These are phyloP conservation scores for Emesis furor DNA, from an alignment of 2,888 invertebrate genomes.

Conservation along the genomic window DNA sequence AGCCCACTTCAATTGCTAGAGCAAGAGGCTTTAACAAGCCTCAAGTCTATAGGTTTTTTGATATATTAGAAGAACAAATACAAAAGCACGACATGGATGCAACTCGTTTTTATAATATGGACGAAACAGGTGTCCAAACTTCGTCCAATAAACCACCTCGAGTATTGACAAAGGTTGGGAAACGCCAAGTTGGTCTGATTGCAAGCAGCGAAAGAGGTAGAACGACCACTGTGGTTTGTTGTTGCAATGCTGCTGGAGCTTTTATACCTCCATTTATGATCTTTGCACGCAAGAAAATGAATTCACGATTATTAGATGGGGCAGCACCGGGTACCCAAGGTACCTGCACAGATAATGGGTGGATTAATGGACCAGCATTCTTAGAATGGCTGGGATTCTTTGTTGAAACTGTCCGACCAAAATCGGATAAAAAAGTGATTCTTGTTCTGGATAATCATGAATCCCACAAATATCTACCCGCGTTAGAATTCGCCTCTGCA, in stretches of 20 bases:
- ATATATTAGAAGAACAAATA: neutral
- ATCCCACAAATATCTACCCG: neutral
- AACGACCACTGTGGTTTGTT: neutral
- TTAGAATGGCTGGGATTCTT: no score
- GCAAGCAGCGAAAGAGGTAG: neutral
- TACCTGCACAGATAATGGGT: neutral
- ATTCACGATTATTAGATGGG: neutral
- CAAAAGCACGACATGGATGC: neutral
- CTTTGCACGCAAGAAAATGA: neutral
- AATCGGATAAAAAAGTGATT: neutral
- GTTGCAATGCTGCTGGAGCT: neutral
- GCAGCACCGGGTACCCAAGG: neutral
- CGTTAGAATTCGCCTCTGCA: neutral
- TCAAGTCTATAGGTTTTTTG: neutral
- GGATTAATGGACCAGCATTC: neutral
- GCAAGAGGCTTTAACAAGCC: neutral
- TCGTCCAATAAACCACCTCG: constrained; percentile 11
- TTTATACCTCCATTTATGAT: neutral
- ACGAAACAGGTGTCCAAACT: neutral
- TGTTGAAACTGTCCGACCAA: neutral
- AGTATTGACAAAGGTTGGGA: neutral
- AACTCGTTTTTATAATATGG: neutral
- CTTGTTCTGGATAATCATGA: neutral
- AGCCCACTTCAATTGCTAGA: constrained; percentile 8
- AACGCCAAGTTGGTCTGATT: neutral